A percentile compares a stretch with the other conserved stretches of the same genome.
Conservation (phyloP, 2,888 invertebrate species). For the Smittia aterrima region DNA sequence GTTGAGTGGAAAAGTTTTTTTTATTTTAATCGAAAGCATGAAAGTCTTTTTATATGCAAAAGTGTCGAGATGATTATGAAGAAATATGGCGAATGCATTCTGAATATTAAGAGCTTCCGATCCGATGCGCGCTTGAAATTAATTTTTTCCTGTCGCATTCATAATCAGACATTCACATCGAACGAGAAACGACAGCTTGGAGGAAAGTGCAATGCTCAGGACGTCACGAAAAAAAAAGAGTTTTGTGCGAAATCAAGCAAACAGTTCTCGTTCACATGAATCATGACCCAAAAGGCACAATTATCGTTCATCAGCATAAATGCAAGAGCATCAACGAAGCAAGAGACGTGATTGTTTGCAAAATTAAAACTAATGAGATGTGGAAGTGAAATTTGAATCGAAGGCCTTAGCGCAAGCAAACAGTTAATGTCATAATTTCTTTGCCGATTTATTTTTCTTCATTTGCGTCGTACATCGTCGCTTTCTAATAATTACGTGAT, state of each 20-base stretch:
- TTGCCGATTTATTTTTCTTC: not conserved
- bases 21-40: too few relatives aligned
- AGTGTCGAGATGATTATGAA: constrained; percentile 14
- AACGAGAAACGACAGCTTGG: too few relatives aligned
- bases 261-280: not conserved
- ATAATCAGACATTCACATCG: not conserved
- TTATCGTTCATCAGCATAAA: not conserved
- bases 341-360: not conserved
- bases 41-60: not conserved
- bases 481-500: constrained; percentile 1
- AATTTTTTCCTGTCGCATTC: constrained; percentile 10
- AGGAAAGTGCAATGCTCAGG: too few relatives aligned
- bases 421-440: not conserved
- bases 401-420: not conserved
- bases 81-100: constrained; percentile 36
- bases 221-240: not conserved
- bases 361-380: not conserved
- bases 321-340: too few relatives aligned
- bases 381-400: not conserved
- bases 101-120: constrained; percentile 13
- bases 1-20: not conserved
- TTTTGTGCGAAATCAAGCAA: not conserved
- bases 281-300: constrained; percentile 1
- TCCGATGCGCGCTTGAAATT: not conserved
- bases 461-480: not conserved